Evolutionary conservation across 2,888 invertebrate species (phyloP).

Genomic region (Sphaerophoria rueppellii): DNA sequence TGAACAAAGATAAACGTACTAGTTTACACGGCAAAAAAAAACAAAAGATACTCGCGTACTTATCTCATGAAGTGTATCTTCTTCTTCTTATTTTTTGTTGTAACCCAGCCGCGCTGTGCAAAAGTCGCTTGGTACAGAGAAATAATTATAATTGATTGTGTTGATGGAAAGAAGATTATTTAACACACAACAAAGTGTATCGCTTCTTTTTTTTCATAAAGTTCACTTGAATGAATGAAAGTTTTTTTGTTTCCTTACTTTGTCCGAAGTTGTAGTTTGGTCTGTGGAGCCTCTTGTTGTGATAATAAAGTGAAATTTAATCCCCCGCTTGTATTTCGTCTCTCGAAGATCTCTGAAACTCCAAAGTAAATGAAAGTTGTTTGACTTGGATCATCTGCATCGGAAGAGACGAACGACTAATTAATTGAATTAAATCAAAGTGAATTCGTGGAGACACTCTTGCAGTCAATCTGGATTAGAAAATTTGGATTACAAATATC

Average conservation of each 20-base stretch:
- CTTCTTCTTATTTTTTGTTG: slow-evolving; percentile 22
- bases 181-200: slow-evolving; percentile 52
- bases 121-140: not conserved
- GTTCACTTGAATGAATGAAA: slow-evolving; percentile 70
- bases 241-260: slow-evolving; percentile 42
- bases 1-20: slow-evolving; percentile 45
- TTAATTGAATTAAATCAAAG: slow-evolving; percentile 1
- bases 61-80: slow-evolving; percentile 30
- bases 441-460: slow-evolving; percentile 19
- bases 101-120: not conserved
- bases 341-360: not conserved
- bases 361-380: slow-evolving; percentile 66
- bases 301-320: slow-evolving; percentile 69
- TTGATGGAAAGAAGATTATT: slow-evolving; percentile 66
- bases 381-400: slow-evolving; percentile 44
- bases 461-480: slow-evolving; percentile 59
- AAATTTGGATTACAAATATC: slow-evolving; percentile 54
- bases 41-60: slow-evolving; percentile 46
- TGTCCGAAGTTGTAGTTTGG: slow-evolving; percentile 3
- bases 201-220: slow-evolving; percentile 6
- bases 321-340: slow-evolving; percentile 1
- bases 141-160: slow-evolving; percentile 64
- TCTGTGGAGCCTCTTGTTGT: slow-evolving; percentile 46
- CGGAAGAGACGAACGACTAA: not conserved
- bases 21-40: slow-evolving; percentile 57